Conservation (phyloP, 2,797 vertebrate species). For the Staurois parvus region DNA sequence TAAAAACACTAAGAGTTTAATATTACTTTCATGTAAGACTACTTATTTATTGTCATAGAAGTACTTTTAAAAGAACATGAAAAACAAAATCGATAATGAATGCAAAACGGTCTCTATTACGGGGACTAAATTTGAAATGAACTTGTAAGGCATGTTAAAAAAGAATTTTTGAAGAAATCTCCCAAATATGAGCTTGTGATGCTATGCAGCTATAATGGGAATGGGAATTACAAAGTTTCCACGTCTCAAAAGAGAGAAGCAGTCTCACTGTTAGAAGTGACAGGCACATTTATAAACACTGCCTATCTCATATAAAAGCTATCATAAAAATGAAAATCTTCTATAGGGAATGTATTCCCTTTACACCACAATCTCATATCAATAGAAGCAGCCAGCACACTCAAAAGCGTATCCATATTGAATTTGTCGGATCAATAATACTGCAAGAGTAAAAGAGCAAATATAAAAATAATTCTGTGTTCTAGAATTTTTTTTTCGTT, state of each 20-base stretch:
- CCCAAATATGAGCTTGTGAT: neutral
- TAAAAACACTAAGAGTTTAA: too few species aligned
- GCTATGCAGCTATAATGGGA: constrained; percentile 7
- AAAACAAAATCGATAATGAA: neutral
- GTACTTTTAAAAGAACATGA: neutral
- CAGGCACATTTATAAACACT: constrained; percentile 13
- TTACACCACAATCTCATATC: neutral
- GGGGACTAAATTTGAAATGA: constrained; percentile 1
- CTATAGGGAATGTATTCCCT: neutral
- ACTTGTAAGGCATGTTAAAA: neutral
- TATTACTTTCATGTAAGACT: too few species aligned
- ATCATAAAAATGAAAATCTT: constrained; percentile 6
- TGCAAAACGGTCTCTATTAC: neutral
- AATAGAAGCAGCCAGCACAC: neutral
- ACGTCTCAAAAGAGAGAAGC: neutral
- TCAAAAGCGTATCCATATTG: neutral
- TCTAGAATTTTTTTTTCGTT: constrained; percentile 6
- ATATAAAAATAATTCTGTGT: constrained; percentile 17
- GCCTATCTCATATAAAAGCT: neutral
- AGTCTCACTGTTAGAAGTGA: neutral
- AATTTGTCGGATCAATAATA: constrained; percentile 7
- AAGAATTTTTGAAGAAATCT: neutral
- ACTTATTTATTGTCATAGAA: too few species aligned
- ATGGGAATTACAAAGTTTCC: neutral
- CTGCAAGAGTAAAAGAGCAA: constrained; percentile 15